A percentile compares a stretch with the other conserved stretches of the same genome.
Conservation (phyloP, 2,888 invertebrate species). For the Nemapogon koenigi region DNA sequence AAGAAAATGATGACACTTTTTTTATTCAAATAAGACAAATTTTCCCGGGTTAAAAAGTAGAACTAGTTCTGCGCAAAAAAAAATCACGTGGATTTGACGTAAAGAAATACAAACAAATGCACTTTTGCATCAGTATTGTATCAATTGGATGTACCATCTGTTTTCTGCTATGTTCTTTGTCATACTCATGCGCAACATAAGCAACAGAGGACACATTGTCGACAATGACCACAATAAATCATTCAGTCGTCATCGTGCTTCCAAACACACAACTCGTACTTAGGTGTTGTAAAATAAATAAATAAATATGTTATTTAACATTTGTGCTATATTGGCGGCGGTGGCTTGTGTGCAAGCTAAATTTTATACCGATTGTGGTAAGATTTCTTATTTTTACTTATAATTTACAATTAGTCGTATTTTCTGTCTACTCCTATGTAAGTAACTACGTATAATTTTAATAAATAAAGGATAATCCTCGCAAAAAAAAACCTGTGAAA, state of each 20-base stretch:
- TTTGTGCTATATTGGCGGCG: constrained; percentile 29
- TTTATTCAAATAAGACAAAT: too few species aligned
- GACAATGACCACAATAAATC: constrained; percentile 24
- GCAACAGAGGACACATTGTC: constrained; percentile 1
- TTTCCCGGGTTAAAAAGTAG: too few species aligned
- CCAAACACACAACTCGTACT: constrained; percentile 57
- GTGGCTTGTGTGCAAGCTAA: constrained; percentile 46
- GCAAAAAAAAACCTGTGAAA: too few species aligned
- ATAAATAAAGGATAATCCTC: too few species aligned
- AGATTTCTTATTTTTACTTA: background rate
- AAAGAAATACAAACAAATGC: too few species aligned
- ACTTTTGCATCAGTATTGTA: too few species aligned
- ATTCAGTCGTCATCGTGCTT: constrained; percentile 36
- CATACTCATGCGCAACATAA: constrained; percentile 8
- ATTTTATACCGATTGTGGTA: constrained; percentile 54
- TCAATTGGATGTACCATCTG: too few species aligned
- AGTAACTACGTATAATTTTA: too few species aligned
- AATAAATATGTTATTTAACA: constrained; percentile 39
- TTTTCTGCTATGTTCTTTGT: background rate
- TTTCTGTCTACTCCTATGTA: too few species aligned
- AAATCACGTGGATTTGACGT: too few species aligned
- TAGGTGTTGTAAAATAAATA: constrained; percentile 15
- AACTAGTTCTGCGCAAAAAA: too few species aligned
- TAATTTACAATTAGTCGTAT: background rate
- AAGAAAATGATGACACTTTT: too few species aligned